Evolutionary conservation across 2,888 invertebrate species (phyloP).

Genomic region (Spodoptera exigua): DNA sequence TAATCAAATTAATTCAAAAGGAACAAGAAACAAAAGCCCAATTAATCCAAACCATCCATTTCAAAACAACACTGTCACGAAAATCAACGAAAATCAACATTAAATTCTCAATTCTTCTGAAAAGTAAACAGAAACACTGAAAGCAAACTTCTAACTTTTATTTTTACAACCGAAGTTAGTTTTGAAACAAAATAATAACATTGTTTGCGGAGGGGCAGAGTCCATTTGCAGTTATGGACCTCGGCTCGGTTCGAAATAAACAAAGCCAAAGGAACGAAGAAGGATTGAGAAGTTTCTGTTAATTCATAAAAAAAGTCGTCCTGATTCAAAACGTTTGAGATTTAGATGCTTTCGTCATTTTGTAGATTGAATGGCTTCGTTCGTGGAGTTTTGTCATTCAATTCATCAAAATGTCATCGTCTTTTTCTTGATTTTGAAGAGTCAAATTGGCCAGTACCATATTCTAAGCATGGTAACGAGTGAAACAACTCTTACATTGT

Average conservation of each 20-base stretch:
- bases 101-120: slow-evolving; percentile 1
- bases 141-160: slow-evolving; percentile 25
- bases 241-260: slow-evolving; percentile 18
- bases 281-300: slow-evolving; percentile 6
- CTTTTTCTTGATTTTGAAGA: too few species aligned
- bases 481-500: too few species aligned
- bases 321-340: too few species aligned
- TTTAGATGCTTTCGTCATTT: background rate
- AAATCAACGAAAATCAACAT: background rate
- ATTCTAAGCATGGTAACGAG: too few species aligned
- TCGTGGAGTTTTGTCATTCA: too few species aligned
- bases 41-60: background rate
- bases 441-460: too few species aligned
- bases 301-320: background rate
- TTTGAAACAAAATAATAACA: slow-evolving; percentile 39
- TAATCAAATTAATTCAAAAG: background rate
- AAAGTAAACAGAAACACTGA: background rate
- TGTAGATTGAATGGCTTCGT: background rate
- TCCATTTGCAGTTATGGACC: slow-evolving; percentile 16
- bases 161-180: slow-evolving; percentile 25
- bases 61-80: background rate
- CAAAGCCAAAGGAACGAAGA: slow-evolving; percentile 16
- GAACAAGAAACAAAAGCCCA: background rate
- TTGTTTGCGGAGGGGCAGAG: slow-evolving; percentile 24
- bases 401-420: too few species aligned